A percentile compares a stretch with the other conserved stretches of the same genome.
These are phyloP conservation scores for Drosophila auraria DNA, from an alignment of 1,140 invertebrate species.

Conservation along the genomic window DNA sequence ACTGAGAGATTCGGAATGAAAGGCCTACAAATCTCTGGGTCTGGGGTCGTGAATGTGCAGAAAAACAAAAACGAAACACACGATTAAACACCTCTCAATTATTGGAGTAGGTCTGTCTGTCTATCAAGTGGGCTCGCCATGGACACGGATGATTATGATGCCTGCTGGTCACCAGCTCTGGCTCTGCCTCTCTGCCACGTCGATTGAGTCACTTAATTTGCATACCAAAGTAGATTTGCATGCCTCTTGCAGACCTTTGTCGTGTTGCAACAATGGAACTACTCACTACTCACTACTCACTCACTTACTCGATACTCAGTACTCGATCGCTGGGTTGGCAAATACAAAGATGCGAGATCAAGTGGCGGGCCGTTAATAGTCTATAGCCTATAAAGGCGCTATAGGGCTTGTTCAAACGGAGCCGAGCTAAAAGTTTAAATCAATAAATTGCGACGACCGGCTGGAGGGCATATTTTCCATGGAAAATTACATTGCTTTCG, in stretches of 20 bases:
- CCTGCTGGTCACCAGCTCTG: constrained; percentile 27
- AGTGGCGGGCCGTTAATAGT: constrained; percentile 71
- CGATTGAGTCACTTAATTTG: constrained; percentile 82
- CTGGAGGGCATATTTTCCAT: constrained; percentile 71
- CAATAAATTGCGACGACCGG: constrained; percentile 69
- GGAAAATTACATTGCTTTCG: constrained; percentile 73
- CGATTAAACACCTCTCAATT: constrained; percentile 85
- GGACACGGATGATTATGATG: constrained; percentile 79
- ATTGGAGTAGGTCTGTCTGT: constrained; percentile 56
- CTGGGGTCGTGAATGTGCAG: constrained; percentile 76
- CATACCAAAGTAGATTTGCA: constrained; percentile 83
- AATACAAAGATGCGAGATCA: constrained; percentile 38
- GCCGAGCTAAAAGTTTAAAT: constrained; percentile 79
- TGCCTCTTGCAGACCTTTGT: constrained; percentile 33
- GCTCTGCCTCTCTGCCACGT: constrained; percentile 35
- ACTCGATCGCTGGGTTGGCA: constrained; percentile 15
- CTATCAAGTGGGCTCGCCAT: constrained; percentile 62
- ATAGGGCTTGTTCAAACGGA: constrained; percentile 67
- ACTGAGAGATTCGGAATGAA: constrained; percentile 17
- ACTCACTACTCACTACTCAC: constrained; percentile 13
- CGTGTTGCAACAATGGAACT: constrained; percentile 69
- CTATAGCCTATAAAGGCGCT: constrained; percentile 59
- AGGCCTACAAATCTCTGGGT: constrained; percentile 44
- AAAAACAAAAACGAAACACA: constrained; percentile 78
- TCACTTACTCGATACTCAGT: not conserved